Conservation (phyloP, 1,140 invertebrate genomes). For the Brachionus koreanus region DNA sequence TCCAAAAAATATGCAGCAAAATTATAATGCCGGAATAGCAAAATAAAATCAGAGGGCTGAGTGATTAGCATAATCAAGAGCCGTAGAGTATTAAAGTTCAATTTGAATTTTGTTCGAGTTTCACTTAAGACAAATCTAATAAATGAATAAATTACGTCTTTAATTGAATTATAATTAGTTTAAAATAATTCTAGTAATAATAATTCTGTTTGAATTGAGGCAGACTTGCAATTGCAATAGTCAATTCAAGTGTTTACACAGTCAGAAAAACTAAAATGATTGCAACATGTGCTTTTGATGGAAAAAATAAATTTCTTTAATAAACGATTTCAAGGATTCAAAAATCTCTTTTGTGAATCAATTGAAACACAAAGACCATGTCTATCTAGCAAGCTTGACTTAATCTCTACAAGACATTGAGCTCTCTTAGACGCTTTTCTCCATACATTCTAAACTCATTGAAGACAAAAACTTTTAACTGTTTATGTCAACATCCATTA, state of each 20-base stretch:
- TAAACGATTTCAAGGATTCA: slow-evolving; percentile 10
- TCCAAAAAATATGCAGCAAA: not conserved
- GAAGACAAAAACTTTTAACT: not conserved
- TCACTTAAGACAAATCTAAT: not conserved
- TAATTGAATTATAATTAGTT: not conserved
- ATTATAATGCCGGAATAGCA: slow-evolving; percentile 4
- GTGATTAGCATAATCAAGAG: slow-evolving; percentile 26
- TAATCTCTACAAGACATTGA: not conserved
- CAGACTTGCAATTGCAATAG: slow-evolving; percentile 19
- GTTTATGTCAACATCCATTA: not conserved
- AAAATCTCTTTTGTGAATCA: slow-evolving; percentile 11
- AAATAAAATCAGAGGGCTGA: not conserved
- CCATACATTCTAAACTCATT: not conserved
- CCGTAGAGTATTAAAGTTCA: not conserved
- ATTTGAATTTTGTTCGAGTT: not conserved
- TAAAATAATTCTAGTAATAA: slow-evolving; percentile 5
- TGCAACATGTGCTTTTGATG: slow-evolving; percentile 20
- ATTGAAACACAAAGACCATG: not conserved
- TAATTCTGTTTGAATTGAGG: not conserved
- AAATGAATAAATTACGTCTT: slow-evolving; percentile 16
- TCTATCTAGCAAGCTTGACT: not conserved
- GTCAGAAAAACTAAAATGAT: not conserved
- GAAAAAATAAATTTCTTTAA: not conserved
- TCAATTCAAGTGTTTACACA: not conserved
- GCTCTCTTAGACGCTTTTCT: not conserved